Conservation (phyloP, 2,888 invertebrate species). For the Sarcophaga carnaria region DNA sequence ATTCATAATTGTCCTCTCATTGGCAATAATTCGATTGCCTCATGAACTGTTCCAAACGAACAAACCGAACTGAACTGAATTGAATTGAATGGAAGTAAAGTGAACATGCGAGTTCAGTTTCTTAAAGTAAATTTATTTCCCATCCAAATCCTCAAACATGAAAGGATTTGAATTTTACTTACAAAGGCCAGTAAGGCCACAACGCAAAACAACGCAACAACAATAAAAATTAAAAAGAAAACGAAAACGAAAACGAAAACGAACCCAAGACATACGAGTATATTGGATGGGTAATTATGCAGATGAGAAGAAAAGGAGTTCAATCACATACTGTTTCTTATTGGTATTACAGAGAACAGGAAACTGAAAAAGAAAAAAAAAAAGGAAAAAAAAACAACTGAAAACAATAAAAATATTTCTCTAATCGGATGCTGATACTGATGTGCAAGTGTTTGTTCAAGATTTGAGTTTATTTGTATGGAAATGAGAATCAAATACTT, state of each 20-base stretch:
- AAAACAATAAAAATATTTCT: neutral
- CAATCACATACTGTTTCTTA: neutral
- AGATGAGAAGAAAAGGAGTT: slow-evolving; percentile 4
- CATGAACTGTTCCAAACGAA: too few relatives aligned
- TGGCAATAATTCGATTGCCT: neutral
- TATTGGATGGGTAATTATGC: slow-evolving; percentile 28
- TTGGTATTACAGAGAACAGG: too few relatives aligned
- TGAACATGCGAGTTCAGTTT: neutral
- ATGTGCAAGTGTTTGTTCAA: neutral
- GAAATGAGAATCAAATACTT: slow-evolving; percentile 4
- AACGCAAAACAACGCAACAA: neutral
- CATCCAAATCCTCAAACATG: neutral
- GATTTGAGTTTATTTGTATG: neutral
- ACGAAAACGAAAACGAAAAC: neutral
- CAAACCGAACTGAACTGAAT: neutral
- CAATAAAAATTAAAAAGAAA: neutral
- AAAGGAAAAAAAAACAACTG: neutral
- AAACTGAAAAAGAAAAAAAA: neutral
- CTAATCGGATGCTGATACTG: slow-evolving; percentile 21
- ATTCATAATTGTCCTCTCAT: slow-evolving; percentile 21
- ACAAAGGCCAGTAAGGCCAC: neutral
- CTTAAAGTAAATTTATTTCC: neutral
- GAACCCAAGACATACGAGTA: neutral
- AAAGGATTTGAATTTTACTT: neutral
- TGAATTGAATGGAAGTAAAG: neutral